Conservation (phyloP, 2,113 vertebrate genomes). For the Mungos mungo region DNA sequence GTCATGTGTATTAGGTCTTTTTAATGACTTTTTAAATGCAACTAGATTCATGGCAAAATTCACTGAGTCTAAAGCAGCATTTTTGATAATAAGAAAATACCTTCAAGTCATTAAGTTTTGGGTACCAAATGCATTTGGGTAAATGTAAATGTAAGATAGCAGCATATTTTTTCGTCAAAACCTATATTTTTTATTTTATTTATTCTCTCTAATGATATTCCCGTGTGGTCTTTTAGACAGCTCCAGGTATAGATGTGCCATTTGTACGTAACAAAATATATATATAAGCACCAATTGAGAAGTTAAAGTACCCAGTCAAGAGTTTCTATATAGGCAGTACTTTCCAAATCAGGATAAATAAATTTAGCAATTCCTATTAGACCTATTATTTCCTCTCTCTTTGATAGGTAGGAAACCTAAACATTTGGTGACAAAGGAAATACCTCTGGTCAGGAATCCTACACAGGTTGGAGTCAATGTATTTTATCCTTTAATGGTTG, state of each 20-base stretch:
- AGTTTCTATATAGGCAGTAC: background rate
- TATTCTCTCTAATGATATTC: background rate
- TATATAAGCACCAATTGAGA: background rate
- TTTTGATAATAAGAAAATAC: background rate
- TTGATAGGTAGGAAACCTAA: background rate
- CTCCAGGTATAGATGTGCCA: background rate
- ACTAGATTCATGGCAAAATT: background rate
- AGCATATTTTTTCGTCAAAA: background rate
- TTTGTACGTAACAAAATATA: background rate
- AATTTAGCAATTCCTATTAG: background rate
- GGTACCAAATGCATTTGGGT: background rate
- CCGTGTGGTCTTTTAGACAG: background rate
- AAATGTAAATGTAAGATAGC: background rate
- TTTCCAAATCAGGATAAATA: background rate
- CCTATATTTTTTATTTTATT: background rate
- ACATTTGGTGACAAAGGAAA: background rate
- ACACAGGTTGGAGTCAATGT: background rate
- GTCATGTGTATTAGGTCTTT: background rate
- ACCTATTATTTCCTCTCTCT: background rate
- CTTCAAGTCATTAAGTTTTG: background rate
- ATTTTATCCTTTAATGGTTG: background rate
- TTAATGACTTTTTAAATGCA: background rate
- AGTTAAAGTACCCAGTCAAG: background rate
- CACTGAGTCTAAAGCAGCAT: background rate
- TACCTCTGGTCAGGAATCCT: background rate